These are phyloP conservation scores for Chloropsis cyanopogon DNA, from an alignment of 2,113 vertebrate genomes.

Conservation along the genomic window DNA sequence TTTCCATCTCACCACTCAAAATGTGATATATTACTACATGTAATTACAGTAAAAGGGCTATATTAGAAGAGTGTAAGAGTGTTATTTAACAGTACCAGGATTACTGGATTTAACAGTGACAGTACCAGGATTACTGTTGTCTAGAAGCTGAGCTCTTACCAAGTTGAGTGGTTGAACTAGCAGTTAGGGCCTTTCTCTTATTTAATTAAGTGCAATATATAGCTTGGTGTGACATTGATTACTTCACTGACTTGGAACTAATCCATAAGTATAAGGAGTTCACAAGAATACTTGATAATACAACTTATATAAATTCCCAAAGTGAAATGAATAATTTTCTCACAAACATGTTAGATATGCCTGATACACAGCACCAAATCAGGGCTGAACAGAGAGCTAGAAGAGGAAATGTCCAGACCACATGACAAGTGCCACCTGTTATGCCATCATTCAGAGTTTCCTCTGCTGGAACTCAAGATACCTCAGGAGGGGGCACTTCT, in stretches of 20 bases:
- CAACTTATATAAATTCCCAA: background rate
- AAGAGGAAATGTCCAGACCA: background rate
- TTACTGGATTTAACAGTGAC: background rate
- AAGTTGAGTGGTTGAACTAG: background rate
- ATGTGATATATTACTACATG: background rate
- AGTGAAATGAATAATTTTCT: background rate
- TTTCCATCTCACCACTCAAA: background rate
- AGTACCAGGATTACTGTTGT: background rate
- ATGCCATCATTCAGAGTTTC: background rate
- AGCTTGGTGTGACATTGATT: background rate
- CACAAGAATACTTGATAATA: background rate
- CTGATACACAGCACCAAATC: background rate
- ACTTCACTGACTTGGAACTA: background rate
- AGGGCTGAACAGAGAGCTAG: background rate
- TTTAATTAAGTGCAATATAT: background rate
- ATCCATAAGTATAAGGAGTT: background rate
- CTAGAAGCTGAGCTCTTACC: background rate
- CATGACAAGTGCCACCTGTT: background rate
- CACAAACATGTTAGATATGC: background rate
- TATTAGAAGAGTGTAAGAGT: background rate
- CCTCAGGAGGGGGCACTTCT: background rate
- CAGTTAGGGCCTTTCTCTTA: background rate
- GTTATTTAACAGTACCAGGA: background rate
- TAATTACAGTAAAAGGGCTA: background rate
- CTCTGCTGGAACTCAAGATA: background rate